Evolutionary conservation across 2,797 vertebrate genomes (phyloP), one percentile per base, ranked within the genome.

Genomic region (Syngnathus rostellatus): DNA sequence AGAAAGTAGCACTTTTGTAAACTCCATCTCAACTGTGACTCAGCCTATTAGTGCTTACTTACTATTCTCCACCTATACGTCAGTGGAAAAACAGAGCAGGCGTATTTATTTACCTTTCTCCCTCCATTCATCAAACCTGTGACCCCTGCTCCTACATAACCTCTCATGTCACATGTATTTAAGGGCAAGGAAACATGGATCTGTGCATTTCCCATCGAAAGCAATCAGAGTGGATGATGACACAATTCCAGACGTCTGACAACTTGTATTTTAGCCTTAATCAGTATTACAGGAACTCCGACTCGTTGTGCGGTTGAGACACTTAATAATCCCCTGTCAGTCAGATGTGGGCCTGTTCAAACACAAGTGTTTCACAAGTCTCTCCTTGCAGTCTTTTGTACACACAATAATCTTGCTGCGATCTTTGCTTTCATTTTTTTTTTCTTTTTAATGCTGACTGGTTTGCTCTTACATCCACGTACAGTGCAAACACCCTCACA

Each of bases 21-120:
- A n/a, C 66, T 62, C 51, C 58, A 57, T 74, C 68, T 69, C 43
- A 66, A 55, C 63, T 64, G 48, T 25, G 64, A 68, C 71, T 75
- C 45, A 40, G 76, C 73, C 50, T n/a, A 63, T 68, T 78, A 72
- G 63, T 25, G 62, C 31, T 31, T 31, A 31, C 61, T 81, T 69
- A 61, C 86, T 79, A 78, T 79, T 71, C 64, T 48, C 1, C 1
- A 70, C 63, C 54, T 71, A 75, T 86, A 79, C 72, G 72, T 88
- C 83, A 86, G 67, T 82, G 66, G 74, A 87, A 85, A 85, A 89
- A 89, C 84, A 85, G 59, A 67, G 59, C 50, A 6, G 66, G 6
- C 16, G 64, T 31, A 80, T 87, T 87, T 87, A 83, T 89, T 91
- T 90, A 78, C 74, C 72, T 81, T 73, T 68, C 66, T 68, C 68